A percentile compares a stretch with the other conserved stretches of the same genome.
Evolutionary conservation across 1,140 invertebrate species (phyloP).

Genomic region (Panagrolaimus sp.): DNA sequence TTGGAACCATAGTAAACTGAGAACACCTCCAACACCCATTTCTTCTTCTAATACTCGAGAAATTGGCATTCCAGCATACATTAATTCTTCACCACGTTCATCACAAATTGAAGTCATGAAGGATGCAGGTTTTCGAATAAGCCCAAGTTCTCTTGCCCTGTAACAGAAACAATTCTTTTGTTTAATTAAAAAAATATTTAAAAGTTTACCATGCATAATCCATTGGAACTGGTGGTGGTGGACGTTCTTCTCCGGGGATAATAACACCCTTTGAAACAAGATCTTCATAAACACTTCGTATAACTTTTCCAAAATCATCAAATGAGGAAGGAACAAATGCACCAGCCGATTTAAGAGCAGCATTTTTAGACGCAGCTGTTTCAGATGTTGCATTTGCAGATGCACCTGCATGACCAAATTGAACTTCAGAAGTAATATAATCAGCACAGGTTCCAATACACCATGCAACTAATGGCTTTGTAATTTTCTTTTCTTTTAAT

Average conservation of each 20-base stretch:
- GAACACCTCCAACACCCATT: slow-evolving; percentile 92
- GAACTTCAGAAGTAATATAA: slow-evolving; percentile 65
- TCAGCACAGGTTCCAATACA: slow-evolving; percentile 83
- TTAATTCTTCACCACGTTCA: slow-evolving; percentile 91
- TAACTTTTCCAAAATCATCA: slow-evolving; percentile 77
- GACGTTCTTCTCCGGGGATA: slow-evolving; percentile 78
- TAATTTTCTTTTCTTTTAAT: slow-evolving; percentile 74
- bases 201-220: slow-evolving; percentile 98
- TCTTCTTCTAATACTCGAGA: slow-evolving; percentile 75
- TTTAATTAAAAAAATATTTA: slow-evolving; percentile 68
- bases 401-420: slow-evolving; percentile 97
- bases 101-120: slow-evolving; percentile 99
- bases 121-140: slow-evolving; percentile 95
- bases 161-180: slow-evolving; percentile 5
- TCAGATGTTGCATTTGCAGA: slow-evolving; percentile 91
- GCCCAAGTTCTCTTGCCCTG: slow-evolving; percentile 74
- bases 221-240: slow-evolving; percentile 98
- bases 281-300: slow-evolving; percentile 72
- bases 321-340: slow-evolving; percentile 86
- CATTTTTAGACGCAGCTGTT: slow-evolving; percentile 87
- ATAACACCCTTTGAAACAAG: slow-evolving; percentile 78
- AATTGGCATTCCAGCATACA: slow-evolving; percentile 97
- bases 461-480: slow-evolving; percentile 93
- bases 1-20: slow-evolving; percentile 90
- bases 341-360: slow-evolving; percentile 73